Evolutionary conservation across 2,113 vertebrate genomes (phyloP).

Genomic region (Aegithalos caudatus): DNA sequence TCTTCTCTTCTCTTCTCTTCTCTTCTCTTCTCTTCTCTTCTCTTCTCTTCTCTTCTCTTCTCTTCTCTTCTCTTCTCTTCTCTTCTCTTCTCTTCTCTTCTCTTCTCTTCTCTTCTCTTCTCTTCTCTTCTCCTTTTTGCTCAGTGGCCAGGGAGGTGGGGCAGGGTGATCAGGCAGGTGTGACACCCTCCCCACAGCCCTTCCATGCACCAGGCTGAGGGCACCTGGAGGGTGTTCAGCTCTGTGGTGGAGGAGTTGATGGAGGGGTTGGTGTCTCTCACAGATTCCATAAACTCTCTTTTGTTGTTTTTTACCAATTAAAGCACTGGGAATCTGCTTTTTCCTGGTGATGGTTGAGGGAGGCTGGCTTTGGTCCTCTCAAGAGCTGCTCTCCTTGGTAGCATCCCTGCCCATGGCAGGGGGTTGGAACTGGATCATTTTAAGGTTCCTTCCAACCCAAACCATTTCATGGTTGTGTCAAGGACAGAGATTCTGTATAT

Average conservation of each 20-base stretch:
- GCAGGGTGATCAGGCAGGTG: neutral
- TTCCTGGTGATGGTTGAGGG: neutral
- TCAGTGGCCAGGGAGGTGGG: neutral
- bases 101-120: neutral
- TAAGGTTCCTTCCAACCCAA: neutral
- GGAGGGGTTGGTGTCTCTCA: neutral
- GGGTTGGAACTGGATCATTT: neutral
- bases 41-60: neutral
- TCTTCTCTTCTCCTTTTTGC: neutral
- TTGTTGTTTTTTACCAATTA: neutral
- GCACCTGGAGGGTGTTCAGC: neutral
- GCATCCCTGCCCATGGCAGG: neutral
- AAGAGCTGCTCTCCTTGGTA: neutral
- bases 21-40: neutral
- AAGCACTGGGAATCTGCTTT: neutral
- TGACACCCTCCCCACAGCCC: neutral
- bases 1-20: neutral
- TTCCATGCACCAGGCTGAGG: neutral
- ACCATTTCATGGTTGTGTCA: neutral
- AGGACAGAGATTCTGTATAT: neutral
- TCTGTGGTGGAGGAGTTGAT: neutral
- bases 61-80: neutral
- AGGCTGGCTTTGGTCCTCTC: neutral
- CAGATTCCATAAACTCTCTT: neutral
- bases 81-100: neutral